Conservation (phyloP, 2,797 vertebrate genomes). For the Rousettus madagascariensis region DNA sequence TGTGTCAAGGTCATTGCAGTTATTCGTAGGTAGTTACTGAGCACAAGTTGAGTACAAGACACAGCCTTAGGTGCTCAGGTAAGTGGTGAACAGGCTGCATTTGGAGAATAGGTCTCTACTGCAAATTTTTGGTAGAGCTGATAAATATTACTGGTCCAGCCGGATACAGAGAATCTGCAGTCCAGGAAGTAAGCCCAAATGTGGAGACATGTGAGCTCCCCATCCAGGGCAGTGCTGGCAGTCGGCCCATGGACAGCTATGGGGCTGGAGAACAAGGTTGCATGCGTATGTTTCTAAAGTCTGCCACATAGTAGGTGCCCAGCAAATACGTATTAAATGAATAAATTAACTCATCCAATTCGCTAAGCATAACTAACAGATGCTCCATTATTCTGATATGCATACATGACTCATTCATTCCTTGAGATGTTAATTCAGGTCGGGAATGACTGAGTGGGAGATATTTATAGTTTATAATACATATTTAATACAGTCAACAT, state of each 20-base stretch:
- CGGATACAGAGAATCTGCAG: neutral
- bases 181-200: neutral
- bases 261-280: neutral
- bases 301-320: neutral
- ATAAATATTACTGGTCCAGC: neutral
- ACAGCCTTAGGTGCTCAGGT: too few relatives aligned
- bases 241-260: fast-evolving
- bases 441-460: neutral
- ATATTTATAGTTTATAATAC: neutral
- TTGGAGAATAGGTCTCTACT: neutral
- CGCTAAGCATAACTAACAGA: neutral
- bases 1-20: neutral
- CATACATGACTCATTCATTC: neutral
- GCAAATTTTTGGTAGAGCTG: neutral
- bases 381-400: neutral
- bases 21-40: neutral
- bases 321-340: neutral
- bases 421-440: neutral
- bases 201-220: neutral
- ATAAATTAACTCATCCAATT: neutral
- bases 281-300: neutral
- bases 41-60: neutral
- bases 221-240: neutral
- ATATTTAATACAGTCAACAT: neutral
- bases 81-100: neutral